Percentiles rank a stretch among this genome's conserved stretches.
phyloP scores from a whole-genome alignment of 1,140 invertebrate species.

The Pararge aegeria region DNA sequence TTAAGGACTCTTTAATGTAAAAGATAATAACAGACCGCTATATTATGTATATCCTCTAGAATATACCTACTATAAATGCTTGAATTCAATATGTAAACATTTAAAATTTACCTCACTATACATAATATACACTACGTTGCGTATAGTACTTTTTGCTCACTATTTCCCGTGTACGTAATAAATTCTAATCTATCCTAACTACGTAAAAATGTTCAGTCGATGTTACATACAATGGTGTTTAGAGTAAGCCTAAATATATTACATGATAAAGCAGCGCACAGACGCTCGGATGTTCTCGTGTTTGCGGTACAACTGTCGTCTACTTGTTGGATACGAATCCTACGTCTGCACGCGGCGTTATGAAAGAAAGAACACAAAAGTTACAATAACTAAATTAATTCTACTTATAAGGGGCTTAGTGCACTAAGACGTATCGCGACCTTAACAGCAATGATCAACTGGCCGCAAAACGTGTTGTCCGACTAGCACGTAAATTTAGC shows the following conservation, averaged over 20 bases:
- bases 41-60: slow-evolving; percentile 31
- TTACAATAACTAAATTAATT: slow-evolving; percentile 15
- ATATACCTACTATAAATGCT: slow-evolving; percentile 64
- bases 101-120: slow-evolving; percentile 29
- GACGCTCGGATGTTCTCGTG: slow-evolving; percentile 34
- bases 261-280: slow-evolving; percentile 38
- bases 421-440: no score
- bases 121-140: slow-evolving; percentile 25
- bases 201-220: slow-evolving; percentile 78
- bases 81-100: slow-evolving; percentile 35
- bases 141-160: slow-evolving; percentile 11
- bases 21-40: slow-evolving; percentile 40
- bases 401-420: no score
- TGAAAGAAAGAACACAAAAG: slow-evolving; percentile 41
- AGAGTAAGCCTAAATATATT: slow-evolving; percentile 57
- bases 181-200: slow-evolving; percentile 59
- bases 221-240: slow-evolving; percentile 77
- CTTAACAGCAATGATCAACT: no score
- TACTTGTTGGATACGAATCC: slow-evolving; percentile 38
- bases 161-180: slow-evolving; percentile 26
- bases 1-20: no score
- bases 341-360: slow-evolving; percentile 29
- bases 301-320: slow-evolving; percentile 22
- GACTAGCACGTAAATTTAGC: no score
- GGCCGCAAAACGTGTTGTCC: no score